These are phyloP conservation scores for Sialia sialis DNA, from an alignment of 2,113 vertebrate species.

Conservation along the genomic window DNA sequence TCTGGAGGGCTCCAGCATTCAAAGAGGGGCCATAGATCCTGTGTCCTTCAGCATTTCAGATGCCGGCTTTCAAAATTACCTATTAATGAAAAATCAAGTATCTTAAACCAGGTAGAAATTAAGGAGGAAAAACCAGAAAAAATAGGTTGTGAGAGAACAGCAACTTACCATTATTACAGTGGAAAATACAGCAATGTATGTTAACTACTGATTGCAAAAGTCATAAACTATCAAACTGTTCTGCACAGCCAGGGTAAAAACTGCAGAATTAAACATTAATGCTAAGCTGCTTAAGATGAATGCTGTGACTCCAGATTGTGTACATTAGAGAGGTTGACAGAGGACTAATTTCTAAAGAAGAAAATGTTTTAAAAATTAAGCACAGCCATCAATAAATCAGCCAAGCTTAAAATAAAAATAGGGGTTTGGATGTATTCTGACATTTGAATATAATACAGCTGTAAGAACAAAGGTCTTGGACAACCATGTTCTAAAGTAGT, in stretches of 20 bases:
- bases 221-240: constrained; percentile 26
- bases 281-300: constrained; percentile 52
- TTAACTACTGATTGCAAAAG: neutral
- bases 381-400: constrained; percentile 65
- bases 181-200: neutral
- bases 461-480: constrained; percentile 47
- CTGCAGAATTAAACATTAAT: constrained; percentile 60
- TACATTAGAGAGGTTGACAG: constrained; percentile 56
- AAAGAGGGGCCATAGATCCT: neutral
- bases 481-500: constrained; percentile 38
- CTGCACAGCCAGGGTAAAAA: constrained; percentile 36
- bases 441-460: constrained; percentile 63
- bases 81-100: neutral
- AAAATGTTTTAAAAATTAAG: constrained; percentile 74
- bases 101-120: neutral
- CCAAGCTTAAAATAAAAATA: constrained; percentile 57
- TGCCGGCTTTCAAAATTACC: neutral
- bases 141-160: neutral
- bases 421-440: constrained; percentile 35
- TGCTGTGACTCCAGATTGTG: constrained; percentile 26
- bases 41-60: neutral
- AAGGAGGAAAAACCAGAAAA: neutral
- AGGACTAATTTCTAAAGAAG: constrained; percentile 66
- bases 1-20: rapidly evolving
- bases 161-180: neutral